Evolutionary conservation across 2,797 vertebrate species (phyloP), one percentile per base, ranked within the genome.

Genomic region (Enteromius paludinosus): DNA sequence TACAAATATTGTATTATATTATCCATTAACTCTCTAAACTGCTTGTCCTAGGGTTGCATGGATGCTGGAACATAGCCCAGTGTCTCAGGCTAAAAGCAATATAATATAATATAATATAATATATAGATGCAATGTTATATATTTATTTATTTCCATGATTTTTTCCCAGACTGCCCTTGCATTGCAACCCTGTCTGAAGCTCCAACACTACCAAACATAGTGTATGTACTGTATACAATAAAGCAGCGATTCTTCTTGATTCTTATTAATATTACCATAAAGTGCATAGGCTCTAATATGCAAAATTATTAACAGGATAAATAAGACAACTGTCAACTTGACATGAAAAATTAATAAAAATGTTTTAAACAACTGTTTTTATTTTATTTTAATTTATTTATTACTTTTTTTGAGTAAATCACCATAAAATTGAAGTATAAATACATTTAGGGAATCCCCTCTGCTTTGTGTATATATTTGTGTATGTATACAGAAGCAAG

Each of bases 401-500:
- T 38, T 4, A 11, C 2, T 45, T 14, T 45, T 5, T 45, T 75
- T 61, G 61, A 3, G 18, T 75, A 43, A 61, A 5, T 4, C 30
- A 14, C 12, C 43, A 45, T 45, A 7, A 54, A 35, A 20, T 54
- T 70, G 56, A 28, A 18, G 17, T 30, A 12, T 61, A 23, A 12
- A 35, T 25, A 4, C 38, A 45, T 66, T 30, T 41, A 38, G 41
- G n/a, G 14, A 66, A 68, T 61, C 62, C 72, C 56, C 28, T 64
- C 15, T 62, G 38, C 25, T 66, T 25, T 78, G 68, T 30, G 38
- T n/a, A 35, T 28, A n/a, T 59, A 5, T 43, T 4, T 65, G 4
- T 69, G 74, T 78, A 33, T 68, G 43, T 79, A 33, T 65, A 45
- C 35, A 2, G 18, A 66, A 81, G 59, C 28, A 78, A 82, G 59